phyloP scores from a whole-genome alignment of 2,113 vertebrate species.

The Zeus faber region DNA sequence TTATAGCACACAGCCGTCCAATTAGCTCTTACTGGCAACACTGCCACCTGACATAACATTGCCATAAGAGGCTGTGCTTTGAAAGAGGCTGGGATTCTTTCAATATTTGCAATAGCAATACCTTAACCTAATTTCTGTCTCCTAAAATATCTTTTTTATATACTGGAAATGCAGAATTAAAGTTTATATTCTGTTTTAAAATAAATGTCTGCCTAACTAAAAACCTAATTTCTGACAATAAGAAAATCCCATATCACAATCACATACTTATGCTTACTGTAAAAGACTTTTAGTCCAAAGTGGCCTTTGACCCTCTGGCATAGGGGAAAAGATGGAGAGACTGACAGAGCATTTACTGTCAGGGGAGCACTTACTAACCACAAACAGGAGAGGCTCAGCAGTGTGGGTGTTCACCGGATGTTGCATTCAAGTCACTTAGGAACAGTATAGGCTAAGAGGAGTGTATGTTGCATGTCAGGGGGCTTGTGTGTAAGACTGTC shows the following conservation, averaged over 20 bases:
- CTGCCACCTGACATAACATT: slow-evolving; percentile 11
- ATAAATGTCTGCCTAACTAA: too few relatives aligned
- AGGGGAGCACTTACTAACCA: slow-evolving; percentile 4
- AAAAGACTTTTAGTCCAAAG: too few relatives aligned
- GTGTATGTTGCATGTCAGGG: slow-evolving; percentile 36
- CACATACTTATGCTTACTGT: too few relatives aligned
- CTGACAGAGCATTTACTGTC: slow-evolving; percentile 16
- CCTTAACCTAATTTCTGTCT: too few relatives aligned
- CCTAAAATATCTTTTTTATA: too few relatives aligned
- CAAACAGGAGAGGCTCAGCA: slow-evolving; percentile 27
- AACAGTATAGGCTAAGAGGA: slow-evolving; percentile 14
- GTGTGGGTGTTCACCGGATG: slow-evolving; percentile 12
- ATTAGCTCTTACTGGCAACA: slow-evolving; percentile 25
- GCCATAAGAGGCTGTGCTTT: slow-evolving; percentile 16
- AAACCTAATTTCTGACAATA: too few relatives aligned
- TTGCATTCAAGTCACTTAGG: slow-evolving; percentile 36
- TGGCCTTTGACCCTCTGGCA: slow-evolving; percentile 3
- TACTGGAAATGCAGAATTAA: too few relatives aligned
- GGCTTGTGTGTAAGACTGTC: too few relatives aligned
- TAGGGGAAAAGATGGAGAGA: slow-evolving; percentile 6
- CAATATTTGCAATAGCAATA: too few relatives aligned
- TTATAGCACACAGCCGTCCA: slow-evolving; percentile 43
- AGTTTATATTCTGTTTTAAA: too few relatives aligned
- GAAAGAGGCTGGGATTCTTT: too few relatives aligned
- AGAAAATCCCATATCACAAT: too few relatives aligned